A percentile compares a stretch with the other conserved stretches of the same genome.
Conservation (phyloP, 2,888 invertebrate genomes). For the Falcaria lacertinaria region DNA sequence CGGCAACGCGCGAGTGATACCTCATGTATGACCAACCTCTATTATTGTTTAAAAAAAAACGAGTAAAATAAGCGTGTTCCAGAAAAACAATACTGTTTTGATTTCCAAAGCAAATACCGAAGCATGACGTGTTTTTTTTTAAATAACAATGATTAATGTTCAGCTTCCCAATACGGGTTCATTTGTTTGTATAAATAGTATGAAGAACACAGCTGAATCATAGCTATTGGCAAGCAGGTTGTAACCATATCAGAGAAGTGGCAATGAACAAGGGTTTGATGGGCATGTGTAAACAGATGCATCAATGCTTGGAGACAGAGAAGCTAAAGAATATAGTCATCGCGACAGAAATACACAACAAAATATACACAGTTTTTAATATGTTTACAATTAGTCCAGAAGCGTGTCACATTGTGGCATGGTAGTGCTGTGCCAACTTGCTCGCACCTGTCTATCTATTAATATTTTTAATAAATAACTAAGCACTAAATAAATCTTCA, state of each 20-base stretch:
- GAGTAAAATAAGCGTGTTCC: no score
- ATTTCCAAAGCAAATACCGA: background rate
- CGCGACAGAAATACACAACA: slow-evolving; percentile 38
- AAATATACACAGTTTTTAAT: slow-evolving; percentile 37
- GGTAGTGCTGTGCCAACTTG: slow-evolving; percentile 59
- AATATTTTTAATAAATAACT: slow-evolving; percentile 71
- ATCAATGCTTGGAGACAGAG: slow-evolving; percentile 9
- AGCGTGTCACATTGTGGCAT: slow-evolving; percentile 53
- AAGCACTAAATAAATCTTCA: slow-evolving; percentile 23
- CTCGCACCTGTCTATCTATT: slow-evolving; percentile 72
- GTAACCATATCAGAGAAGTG: slow-evolving; percentile 42
- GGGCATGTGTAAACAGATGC: slow-evolving; percentile 31
- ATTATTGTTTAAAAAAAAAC: no score
- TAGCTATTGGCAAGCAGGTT: slow-evolving; percentile 56
- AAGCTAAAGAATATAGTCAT: slow-evolving; percentile 24
- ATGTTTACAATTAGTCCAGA: slow-evolving; percentile 66
- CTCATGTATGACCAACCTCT: no score
- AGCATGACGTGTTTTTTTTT: background rate
- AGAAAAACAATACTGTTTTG: no score
- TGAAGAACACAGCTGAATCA: slow-evolving; percentile 43
- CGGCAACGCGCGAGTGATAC: no score
- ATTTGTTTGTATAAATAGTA: background rate
- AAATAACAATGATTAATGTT: background rate
- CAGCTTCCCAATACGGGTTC: background rate
- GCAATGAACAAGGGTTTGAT: slow-evolving; percentile 42